Evolutionary conservation across 2,888 invertebrate species (phyloP).

Genomic region (Nudaria mundana): DNA sequence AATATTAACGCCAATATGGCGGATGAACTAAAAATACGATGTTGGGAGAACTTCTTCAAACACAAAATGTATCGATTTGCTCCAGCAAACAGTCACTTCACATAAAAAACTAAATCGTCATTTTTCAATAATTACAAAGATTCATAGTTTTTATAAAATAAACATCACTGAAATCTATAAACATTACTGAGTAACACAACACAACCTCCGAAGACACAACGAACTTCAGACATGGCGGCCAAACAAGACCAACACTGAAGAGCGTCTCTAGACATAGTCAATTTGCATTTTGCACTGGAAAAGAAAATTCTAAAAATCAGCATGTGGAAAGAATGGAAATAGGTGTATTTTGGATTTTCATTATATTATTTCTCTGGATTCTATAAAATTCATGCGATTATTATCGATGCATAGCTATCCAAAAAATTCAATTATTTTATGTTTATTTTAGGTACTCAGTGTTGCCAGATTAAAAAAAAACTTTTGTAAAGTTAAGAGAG

Average conservation of each 20-base stretch:
- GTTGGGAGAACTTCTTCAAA: slow-evolving; percentile 73
- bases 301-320: slow-evolving; percentile 69
- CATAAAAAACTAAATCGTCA: slow-evolving; percentile 61
- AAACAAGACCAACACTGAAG: slow-evolving; percentile 69
- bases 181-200: slow-evolving; percentile 78
- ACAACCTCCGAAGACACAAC: slow-evolving; percentile 77
- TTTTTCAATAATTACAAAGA: slow-evolving; percentile 55
- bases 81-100: slow-evolving; percentile 66
- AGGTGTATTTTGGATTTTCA: slow-evolving; percentile 62
- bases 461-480: not conserved
- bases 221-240: slow-evolving; percentile 81
- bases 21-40: slow-evolving; percentile 83
- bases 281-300: slow-evolving; percentile 65
- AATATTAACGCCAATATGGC: slow-evolving; percentile 86
- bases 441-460: slow-evolving; percentile 14
- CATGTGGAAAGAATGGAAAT: slow-evolving; percentile 58
- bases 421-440: slow-evolving; percentile 31
- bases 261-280: slow-evolving; percentile 66
- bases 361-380: slow-evolving; percentile 60
- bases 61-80: slow-evolving; percentile 67
- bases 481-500: not conserved
- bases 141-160: slow-evolving; percentile 61
- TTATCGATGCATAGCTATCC: slow-evolving; percentile 40
- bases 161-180: slow-evolving; percentile 71
- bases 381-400: slow-evolving; percentile 53